Conservation (phyloP, 1,140 invertebrate genomes). For the Tetramorium alpestre region DNA sequence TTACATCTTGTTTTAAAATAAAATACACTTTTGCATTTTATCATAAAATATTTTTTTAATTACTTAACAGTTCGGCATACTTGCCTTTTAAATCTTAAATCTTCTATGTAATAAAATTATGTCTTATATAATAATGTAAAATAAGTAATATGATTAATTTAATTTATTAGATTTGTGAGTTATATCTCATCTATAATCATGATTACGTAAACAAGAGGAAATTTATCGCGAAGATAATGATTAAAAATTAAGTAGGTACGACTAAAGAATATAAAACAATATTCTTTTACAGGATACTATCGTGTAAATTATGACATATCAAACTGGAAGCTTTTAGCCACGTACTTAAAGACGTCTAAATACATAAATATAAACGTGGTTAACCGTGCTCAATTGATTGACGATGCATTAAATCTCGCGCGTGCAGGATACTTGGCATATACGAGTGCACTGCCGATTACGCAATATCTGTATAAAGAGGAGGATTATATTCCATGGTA, state of each 20-base stretch:
- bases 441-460: conserved; percentile 85
- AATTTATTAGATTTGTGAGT: not conserved
- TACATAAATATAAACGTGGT: conserved; percentile 79
- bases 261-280: not conserved
- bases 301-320: conserved; percentile 85
- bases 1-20: not conserved
- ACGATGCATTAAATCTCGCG: conserved; percentile 89
- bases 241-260: not conserved
- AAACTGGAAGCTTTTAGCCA: conserved; percentile 82
- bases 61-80: not conserved
- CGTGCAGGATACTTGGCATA: conserved; percentile 81
- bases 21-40: not conserved
- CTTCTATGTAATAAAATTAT: not conserved
- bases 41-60: not conserved
- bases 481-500: conserved; percentile 89
- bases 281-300: conserved; percentile 82
- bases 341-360: conserved; percentile 64
- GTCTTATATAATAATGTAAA: not conserved
- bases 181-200: not conserved
- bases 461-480: conserved; percentile 87
- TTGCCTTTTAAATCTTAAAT: not conserved
- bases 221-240: not conserved
- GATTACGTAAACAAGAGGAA: not conserved
- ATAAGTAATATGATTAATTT: not conserved
- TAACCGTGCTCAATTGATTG: conserved; percentile 89